Conservation (phyloP, 1,140 invertebrate species). For the Homarus americanus region DNA sequence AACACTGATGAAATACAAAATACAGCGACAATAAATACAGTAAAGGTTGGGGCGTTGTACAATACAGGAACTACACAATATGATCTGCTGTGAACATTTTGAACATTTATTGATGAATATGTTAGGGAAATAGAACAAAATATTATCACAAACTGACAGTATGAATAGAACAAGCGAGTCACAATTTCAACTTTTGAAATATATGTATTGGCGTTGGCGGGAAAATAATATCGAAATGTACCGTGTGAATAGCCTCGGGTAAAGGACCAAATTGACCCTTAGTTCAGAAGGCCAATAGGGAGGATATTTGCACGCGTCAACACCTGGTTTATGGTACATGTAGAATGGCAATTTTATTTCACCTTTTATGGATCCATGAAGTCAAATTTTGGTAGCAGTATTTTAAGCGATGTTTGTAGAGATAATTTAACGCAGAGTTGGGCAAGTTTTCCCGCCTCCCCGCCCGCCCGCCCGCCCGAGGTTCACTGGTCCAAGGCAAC, state of each 20-base stretch:
- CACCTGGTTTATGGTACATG: neutral
- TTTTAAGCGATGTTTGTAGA: neutral
- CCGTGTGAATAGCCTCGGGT: neutral
- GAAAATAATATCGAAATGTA: neutral
- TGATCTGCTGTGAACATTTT: neutral
- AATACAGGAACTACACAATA: too few relatives aligned
- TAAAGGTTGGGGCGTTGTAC: too few relatives aligned
- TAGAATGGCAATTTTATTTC: neutral
- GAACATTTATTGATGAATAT: neutral
- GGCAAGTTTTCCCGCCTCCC: neutral
- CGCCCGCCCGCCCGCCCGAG: too few relatives aligned
- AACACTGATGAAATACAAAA: too few relatives aligned
- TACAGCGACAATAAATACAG: too few relatives aligned
- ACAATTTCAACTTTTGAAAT: neutral
- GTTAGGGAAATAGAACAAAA: neutral
- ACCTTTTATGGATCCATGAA: neutral
- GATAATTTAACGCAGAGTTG: neutral
- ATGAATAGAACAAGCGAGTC: neutral
- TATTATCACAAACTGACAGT: neutral
- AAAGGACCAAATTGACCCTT: neutral
- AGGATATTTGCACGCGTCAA: neutral
- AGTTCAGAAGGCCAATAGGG: neutral
- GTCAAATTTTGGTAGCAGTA: constrained; percentile 1
- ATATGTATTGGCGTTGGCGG: neutral
- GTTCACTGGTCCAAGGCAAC: too few relatives aligned